Evolutionary conservation across 2,888 invertebrate species (phyloP).

Genomic region (Drosophila cyrtoloma): DNA sequence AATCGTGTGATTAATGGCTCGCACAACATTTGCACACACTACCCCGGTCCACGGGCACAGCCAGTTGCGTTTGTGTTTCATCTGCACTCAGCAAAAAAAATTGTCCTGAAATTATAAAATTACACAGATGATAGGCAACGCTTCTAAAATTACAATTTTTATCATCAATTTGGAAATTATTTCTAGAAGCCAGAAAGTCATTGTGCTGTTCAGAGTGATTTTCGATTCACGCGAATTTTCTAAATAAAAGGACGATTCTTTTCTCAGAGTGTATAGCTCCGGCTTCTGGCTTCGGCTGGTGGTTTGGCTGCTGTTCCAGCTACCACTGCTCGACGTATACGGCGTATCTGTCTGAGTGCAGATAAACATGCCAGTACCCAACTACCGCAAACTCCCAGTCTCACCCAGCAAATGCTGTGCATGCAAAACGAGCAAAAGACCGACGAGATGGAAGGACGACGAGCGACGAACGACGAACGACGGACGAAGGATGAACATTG

Average conservation of each 20-base stretch:
- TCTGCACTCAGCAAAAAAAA: background rate
- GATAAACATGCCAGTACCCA: conserved; percentile 72
- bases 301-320: conserved; percentile 39
- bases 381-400: conserved; percentile 42
- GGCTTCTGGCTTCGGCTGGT: conserved; percentile 22
- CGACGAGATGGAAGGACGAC: conserved; percentile 5
- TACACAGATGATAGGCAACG: background rate
- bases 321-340: conserved; percentile 68
- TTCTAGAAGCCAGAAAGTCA: background rate
- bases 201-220: background rate
- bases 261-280: conserved; percentile 1
- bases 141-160: background rate
- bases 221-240: background rate
- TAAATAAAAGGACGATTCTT: background rate
- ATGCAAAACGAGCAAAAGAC: conserved; percentile 66
- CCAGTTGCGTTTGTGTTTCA: conserved; percentile 29
- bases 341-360: conserved; percentile 80
- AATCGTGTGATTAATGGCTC: conserved; percentile 85
- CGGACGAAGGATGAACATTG: conserved; percentile 37
- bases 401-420: conserved; percentile 65
- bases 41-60: conserved; percentile 43
- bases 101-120: background rate
- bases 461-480: conserved; percentile 4
- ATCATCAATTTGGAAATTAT: background rate
- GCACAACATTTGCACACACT: conserved; percentile 84